Evolutionary conservation across 2,113 vertebrate species (phyloP).

Genomic region (Pygoscelis adeliae): DNA sequence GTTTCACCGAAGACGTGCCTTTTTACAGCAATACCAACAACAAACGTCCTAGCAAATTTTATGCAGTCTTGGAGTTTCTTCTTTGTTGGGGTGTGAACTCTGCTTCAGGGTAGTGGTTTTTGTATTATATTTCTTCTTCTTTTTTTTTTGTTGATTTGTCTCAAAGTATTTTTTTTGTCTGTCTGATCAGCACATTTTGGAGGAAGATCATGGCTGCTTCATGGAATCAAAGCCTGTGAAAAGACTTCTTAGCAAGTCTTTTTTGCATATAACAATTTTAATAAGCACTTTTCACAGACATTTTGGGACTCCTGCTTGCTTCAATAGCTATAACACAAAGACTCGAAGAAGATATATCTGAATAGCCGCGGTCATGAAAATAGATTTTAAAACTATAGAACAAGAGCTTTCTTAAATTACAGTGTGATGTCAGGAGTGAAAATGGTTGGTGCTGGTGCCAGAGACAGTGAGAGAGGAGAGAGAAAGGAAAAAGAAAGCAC

Average conservation of each 20-base stretch:
- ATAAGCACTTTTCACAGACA: background rate
- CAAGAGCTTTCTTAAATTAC: slow-evolving; percentile 3
- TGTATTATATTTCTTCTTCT: background rate
- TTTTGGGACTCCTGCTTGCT: background rate
- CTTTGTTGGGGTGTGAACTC: background rate
- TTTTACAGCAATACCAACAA: background rate
- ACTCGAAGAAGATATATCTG: background rate
- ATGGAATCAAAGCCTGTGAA: background rate
- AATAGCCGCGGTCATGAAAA: background rate
- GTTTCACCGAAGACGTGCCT: rapidly evolving
- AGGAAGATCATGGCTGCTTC: background rate
- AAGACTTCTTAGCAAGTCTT: background rate
- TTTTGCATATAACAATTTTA: background rate
- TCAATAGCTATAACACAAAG: background rate
- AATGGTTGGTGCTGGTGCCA: background rate
- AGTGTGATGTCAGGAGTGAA: background rate
- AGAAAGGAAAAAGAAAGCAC: slow-evolving; percentile 15
- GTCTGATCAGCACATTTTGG: background rate
- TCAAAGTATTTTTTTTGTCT: background rate
- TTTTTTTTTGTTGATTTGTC: background rate
- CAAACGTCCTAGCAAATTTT: background rate
- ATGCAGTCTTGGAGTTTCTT: background rate
- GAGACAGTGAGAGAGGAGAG: background rate
- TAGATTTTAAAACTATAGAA: background rate
- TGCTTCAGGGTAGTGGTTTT: background rate